phyloP scores from a whole-genome alignment of 2,888 invertebrate genomes.

The Nudaria mundana region DNA sequence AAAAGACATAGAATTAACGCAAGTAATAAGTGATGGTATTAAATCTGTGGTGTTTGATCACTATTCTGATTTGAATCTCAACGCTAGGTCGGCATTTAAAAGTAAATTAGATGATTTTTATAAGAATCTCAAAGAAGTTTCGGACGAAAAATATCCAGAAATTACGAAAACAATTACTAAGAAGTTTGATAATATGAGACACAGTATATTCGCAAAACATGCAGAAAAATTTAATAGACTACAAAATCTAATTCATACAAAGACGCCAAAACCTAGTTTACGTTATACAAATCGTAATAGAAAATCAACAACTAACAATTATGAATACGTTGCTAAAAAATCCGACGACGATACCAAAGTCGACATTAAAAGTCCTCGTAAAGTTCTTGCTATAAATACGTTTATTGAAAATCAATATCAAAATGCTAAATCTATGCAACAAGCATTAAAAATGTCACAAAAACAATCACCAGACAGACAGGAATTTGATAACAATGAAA shows the following conservation, averaged over 20 bases:
- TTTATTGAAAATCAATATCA: too few species aligned
- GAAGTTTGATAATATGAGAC: too few species aligned
- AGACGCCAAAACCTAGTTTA: not conserved
- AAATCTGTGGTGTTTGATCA: slow-evolving; percentile 42
- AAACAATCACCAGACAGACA: too few species aligned
- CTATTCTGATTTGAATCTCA: slow-evolving; percentile 35
- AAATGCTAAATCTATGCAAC: too few species aligned
- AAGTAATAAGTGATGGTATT: slow-evolving; percentile 35
- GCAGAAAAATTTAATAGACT: not conserved
- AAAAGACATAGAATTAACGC: slow-evolving; percentile 24
- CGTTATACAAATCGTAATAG: too few species aligned
- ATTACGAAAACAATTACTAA: not conserved
- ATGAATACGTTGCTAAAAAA: too few species aligned
- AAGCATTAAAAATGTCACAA: too few species aligned
- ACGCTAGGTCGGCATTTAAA: slow-evolving; percentile 33
- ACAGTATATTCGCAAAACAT: not conserved
- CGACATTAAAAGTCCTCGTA: too few species aligned
- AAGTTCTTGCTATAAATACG: too few species aligned
- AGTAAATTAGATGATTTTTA: slow-evolving; percentile 14
- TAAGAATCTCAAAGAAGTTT: not conserved
- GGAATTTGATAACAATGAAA: too few species aligned
- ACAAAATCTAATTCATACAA: not conserved
- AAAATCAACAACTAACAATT: too few species aligned
- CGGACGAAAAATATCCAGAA: not conserved
- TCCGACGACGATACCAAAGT: too few species aligned